phyloP scores from a whole-genome alignment of 2,113 vertebrate genomes.

The Dicrurus megarhynchus region DNA sequence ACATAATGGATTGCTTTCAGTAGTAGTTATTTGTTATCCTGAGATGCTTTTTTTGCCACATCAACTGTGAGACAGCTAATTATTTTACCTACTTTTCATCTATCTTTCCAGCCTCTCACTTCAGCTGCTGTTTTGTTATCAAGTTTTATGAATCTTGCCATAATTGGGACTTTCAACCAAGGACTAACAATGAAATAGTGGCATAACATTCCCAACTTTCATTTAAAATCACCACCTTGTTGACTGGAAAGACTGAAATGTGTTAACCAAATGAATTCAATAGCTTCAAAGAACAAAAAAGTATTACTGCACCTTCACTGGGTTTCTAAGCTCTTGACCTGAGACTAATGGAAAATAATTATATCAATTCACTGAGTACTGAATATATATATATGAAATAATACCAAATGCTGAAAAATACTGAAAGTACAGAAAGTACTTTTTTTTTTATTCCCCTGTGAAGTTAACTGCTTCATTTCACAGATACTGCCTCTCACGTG shows the following conservation, averaged over 20 bases:
- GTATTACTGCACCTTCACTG: neutral
- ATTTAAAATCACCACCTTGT: neutral
- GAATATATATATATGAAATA: neutral
- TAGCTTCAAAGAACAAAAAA: neutral
- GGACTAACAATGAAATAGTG: neutral
- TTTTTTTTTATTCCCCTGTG: neutral
- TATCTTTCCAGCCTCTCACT: neutral
- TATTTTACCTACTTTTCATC: neutral
- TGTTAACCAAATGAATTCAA: neutral
- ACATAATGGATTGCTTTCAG: neutral
- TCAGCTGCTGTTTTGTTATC: neutral
- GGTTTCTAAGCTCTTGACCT: neutral
- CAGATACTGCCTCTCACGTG: neutral
- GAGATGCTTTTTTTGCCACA: neutral
- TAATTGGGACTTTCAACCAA: neutral
- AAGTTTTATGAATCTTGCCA: neutral
- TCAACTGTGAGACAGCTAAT: neutral
- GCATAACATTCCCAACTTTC: neutral
- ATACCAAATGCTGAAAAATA: neutral
- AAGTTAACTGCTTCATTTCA: neutral
- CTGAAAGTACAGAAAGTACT: neutral
- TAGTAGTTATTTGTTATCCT: neutral
- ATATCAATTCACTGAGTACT: neutral
- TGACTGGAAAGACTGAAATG: neutral
- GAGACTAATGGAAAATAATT: neutral